A percentile compares a stretch with the other conserved stretches of the same genome.
phyloP scores from a whole-genome alignment of 1,140 invertebrate genomes.

The Lanistes nyassanus region DNA sequence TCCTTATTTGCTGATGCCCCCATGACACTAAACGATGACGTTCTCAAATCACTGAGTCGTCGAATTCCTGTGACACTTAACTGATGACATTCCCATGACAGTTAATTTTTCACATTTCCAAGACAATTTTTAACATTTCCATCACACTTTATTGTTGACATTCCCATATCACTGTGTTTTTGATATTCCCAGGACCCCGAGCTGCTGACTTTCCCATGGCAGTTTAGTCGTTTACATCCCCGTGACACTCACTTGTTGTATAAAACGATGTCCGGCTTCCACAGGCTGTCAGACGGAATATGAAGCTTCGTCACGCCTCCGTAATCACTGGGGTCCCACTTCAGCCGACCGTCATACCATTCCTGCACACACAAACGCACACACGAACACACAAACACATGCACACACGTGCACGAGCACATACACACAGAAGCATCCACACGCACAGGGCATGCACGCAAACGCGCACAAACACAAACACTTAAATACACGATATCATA shows the following conservation, averaged over 20 bases:
- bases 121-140: too few species aligned
- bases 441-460: neutral
- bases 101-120: too few species aligned
- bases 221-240: too few species aligned
- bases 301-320: conserved; percentile 83
- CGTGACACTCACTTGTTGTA: conserved; percentile 64
- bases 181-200: too few species aligned
- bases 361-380: conserved; percentile 48
- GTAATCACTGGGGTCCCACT: conserved; percentile 77
- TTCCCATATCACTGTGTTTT: too few species aligned
- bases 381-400: neutral
- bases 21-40: too few species aligned
- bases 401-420: neutral
- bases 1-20: too few species aligned
- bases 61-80: too few species aligned
- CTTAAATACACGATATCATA: neutral
- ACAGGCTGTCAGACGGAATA: conserved; percentile 83
- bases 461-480: neutral
- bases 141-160: too few species aligned
- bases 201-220: too few species aligned
- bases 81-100: too few species aligned
- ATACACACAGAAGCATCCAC: neutral
- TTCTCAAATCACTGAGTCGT: too few species aligned
- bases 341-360: conserved; percentile 60
- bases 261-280: conserved; percentile 73